Evolutionary conservation across 2,113 vertebrate species (phyloP).

Genomic region (Bagarius yarrelli): DNA sequence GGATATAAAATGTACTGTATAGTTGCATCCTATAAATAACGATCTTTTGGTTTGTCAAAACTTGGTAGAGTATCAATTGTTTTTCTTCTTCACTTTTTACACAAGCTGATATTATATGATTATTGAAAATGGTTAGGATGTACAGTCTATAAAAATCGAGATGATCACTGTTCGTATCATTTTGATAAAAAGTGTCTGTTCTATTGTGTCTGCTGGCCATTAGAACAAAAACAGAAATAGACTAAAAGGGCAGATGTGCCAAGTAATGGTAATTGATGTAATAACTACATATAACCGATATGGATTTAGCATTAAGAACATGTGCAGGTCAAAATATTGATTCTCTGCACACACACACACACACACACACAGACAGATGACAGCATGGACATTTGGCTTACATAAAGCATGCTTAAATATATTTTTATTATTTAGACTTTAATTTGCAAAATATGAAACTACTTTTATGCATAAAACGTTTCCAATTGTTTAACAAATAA

Average conservation of each 20-base stretch:
- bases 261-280: neutral
- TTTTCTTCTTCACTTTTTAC: neutral
- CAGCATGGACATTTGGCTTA: neutral
- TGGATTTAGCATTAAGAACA: neutral
- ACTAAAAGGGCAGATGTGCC: neutral
- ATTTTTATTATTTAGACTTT: neutral
- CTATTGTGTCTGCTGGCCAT: neutral
- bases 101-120: neutral
- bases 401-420: neutral
- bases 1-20: constrained; percentile 17
- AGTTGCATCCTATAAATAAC: neutral
- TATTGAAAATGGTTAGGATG: neutral
- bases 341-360: neutral
- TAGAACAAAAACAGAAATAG: neutral
- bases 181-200: neutral
- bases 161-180: neutral
- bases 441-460: neutral
- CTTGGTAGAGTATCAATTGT: neutral
- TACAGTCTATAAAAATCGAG: neutral
- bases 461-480: neutral
- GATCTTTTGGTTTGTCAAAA: neutral
- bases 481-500: neutral
- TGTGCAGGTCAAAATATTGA: neutral
- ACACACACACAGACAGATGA: neutral
- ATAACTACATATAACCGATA: neutral